phyloP scores from a whole-genome alignment of 2,888 invertebrate genomes.

The Xanthorhoe spadicearia region DNA sequence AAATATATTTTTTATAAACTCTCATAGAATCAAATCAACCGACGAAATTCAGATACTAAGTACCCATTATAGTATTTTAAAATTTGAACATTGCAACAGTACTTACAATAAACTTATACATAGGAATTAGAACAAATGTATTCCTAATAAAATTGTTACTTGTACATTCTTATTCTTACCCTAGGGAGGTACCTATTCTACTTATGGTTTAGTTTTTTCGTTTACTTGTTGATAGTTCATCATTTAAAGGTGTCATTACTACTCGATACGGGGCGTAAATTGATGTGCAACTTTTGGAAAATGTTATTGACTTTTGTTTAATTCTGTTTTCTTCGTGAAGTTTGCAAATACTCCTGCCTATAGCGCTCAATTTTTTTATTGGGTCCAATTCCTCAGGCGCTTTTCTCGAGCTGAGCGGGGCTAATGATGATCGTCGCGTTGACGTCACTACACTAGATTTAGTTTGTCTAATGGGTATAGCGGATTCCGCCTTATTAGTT shows the following conservation, averaged over 20 bases:
- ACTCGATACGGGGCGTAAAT: slow-evolving; percentile 75
- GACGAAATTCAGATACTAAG: slow-evolving; percentile 39
- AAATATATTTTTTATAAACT: slow-evolving; percentile 58
- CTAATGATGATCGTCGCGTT: slow-evolving; percentile 55
- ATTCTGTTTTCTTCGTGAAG: slow-evolving; percentile 66
- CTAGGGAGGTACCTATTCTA: background rate
- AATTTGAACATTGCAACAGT: slow-evolving; percentile 42
- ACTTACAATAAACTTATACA: slow-evolving; percentile 18
- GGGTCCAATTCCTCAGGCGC: slow-evolving; percentile 60
- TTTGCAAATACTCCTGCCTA: slow-evolving; percentile 76
- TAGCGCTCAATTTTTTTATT: slow-evolving; percentile 75
- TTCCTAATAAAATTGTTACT: background rate
- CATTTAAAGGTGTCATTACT: slow-evolving; percentile 68
- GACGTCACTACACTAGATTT: slow-evolving; percentile 66
- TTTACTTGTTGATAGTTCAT: slow-evolving; percentile 55
- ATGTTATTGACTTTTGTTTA: slow-evolving; percentile 68
- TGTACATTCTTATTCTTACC: background rate
- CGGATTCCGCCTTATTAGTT: slow-evolving; percentile 58
- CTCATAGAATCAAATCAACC: slow-evolving; percentile 65
- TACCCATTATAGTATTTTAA: slow-evolving; percentile 30
- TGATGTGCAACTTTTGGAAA: slow-evolving; percentile 75
- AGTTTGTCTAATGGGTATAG: slow-evolving; percentile 60
- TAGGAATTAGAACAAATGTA: background rate
- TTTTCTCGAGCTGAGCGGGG: slow-evolving; percentile 60
- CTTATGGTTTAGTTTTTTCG: slow-evolving; percentile 53